Percentiles rank a stretch among this genome's conserved stretches.
These are phyloP conservation scores for Agelas oroides DNA, from an alignment of 37 sponge, comb jelly and placozoan species.

Conservation along the genomic window DNA sequence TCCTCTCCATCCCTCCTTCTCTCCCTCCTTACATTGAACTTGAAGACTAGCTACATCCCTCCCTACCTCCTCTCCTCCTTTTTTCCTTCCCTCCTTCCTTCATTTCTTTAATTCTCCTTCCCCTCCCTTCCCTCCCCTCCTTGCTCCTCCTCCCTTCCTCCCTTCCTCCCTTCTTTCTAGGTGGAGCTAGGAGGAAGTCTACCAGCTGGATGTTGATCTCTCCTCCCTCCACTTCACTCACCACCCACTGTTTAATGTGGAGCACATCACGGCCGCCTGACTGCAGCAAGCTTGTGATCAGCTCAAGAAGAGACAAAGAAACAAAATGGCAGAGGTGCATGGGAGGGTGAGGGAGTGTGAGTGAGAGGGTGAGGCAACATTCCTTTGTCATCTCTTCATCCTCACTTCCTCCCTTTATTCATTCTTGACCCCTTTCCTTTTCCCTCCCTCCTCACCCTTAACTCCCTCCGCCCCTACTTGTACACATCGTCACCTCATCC, in stretches of 20 bases:
- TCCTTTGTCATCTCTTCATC: neutral
- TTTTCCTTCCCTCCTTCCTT: too few relatives aligned
- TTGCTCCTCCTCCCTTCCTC: too few relatives aligned
- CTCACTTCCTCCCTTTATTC: neutral
- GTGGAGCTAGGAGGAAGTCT: constrained; percentile 3
- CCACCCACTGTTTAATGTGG: constrained; percentile 87
- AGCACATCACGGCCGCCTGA: constrained; percentile 74
- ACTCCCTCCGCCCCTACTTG: too few relatives aligned
- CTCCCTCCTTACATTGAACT: too few relatives aligned
- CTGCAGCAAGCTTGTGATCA: constrained; percentile 49
- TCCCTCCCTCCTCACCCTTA: too few relatives aligned
- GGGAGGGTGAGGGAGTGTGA: too few relatives aligned
- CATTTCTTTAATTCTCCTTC: too few relatives aligned
- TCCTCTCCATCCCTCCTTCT: too few relatives aligned
- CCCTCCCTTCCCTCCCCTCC: too few relatives aligned
- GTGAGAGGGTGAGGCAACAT: too few relatives aligned
- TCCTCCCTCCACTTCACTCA: constrained; percentile 81
- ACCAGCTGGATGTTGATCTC: constrained; percentile 74
- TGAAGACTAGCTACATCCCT: too few relatives aligned
- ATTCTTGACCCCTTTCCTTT: neutral
- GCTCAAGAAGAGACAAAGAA: constrained; percentile 6
- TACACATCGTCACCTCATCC: neutral
- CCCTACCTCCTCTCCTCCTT: too few relatives aligned
- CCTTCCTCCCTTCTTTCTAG: neutral
- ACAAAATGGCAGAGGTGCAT: constrained; percentile 19